Evolutionary conservation across 2,797 vertebrate genomes (phyloP), one percentile per base, ranked within the genome.

Genomic region (Acipenser ruthenus): DNA sequence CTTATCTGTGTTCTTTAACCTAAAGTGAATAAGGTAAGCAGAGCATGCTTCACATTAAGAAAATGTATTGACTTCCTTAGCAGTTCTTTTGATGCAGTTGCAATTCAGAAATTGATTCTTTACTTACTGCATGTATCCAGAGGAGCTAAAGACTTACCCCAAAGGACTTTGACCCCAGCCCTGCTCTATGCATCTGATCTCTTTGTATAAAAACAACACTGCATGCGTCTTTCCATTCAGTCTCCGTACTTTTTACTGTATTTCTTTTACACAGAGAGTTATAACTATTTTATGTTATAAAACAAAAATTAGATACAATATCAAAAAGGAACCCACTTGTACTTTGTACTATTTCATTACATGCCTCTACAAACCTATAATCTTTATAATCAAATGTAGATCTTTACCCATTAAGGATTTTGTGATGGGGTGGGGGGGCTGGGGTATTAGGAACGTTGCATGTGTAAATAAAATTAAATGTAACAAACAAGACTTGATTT

Each of bases 341-440:
- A 61, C 23, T 18, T 53, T 53, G 6, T 53, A 53, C 51, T 67
- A 68, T 65, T 67, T 77, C 68, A 72, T 77, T 75, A 74, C 60
- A 37, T 37, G 23, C 23, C 23, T 37, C 23, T 37, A 4, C 23
- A 37, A 37, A 2, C 23, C 23, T 37, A 3, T 37, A 37, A 37
- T 37, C 23, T 37, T 37, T 37, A 37, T 37, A 2, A 37, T 37
- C 23, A 37, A 37, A 37, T 3, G 23, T 37, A 37, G 23, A 37
- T 37, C 23, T 37, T 3, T 2, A 37, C 23, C 23, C 23, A 37
- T 37, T 37, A 37, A 37, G 23, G 23, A 37, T 37, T 37, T 37
- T 37, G 23, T 4, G 23, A 37, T 4, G 4, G 23, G 23, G 23
- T 37, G 23, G 23, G 23, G 23, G 23, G 23, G 23, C 23, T 37